phyloP scores from a whole-genome alignment of 1,140 invertebrate genomes.

The Lamellibrachia luymesi region DNA sequence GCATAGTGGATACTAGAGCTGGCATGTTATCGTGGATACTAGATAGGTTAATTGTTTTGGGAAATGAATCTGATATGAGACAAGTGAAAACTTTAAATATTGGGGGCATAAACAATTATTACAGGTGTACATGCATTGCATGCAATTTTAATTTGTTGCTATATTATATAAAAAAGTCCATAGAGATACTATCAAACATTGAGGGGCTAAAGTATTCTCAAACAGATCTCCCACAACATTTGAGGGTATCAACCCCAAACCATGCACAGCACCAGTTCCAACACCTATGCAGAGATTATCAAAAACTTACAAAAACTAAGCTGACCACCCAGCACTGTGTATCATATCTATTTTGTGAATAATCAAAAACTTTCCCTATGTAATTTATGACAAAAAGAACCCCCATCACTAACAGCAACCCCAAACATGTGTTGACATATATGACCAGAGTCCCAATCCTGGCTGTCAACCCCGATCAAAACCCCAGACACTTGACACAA shows the following conservation, averaged over 20 bases:
- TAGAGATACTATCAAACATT: background rate
- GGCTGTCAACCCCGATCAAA: background rate
- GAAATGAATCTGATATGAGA: too few relatives aligned
- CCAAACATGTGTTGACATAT: background rate
- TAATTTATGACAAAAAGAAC: background rate
- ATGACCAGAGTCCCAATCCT: background rate
- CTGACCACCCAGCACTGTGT: background rate
- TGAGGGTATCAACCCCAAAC: background rate
- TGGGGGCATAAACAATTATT: too few relatives aligned
- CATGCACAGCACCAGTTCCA: background rate
- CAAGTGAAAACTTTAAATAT: too few relatives aligned
- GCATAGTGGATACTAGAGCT: too few relatives aligned
- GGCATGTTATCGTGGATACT: too few relatives aligned
- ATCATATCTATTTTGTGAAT: background rate
- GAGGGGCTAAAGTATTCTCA: background rate
- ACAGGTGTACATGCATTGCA: too few relatives aligned
- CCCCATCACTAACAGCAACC: background rate
- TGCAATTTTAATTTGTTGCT: too few relatives aligned
- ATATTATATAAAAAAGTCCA: background rate
- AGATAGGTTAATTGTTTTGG: too few relatives aligned
- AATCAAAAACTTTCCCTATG: background rate
- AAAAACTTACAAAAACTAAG: background rate
- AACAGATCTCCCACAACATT: background rate
- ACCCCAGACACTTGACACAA: background rate
- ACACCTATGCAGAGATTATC: background rate